phyloP scores from a whole-genome alignment of 2,113 vertebrate species.

The Bos indicus region DNA sequence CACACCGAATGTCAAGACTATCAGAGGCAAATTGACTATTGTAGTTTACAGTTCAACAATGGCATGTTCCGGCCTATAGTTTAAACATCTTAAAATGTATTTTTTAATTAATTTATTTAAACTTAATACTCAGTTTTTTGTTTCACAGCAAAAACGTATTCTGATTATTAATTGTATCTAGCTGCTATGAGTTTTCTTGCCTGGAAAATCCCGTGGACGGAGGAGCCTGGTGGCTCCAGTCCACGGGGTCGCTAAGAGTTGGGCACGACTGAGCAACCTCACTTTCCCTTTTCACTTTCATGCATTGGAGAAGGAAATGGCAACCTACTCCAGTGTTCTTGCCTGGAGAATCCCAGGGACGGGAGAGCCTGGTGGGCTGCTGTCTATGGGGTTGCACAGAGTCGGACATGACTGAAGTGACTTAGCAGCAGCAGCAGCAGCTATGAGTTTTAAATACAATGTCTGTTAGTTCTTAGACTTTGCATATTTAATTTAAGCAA shows the following conservation, averaged over 20 bases:
- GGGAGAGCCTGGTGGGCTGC: too few species aligned
- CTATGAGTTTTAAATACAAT: conserved; percentile 39
- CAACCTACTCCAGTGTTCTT: too few species aligned
- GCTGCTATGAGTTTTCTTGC: conserved; percentile 1
- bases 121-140: conserved; percentile 8
- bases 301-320: too few species aligned
- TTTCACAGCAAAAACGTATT: conserved; percentile 51
- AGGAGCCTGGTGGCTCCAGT: too few species aligned
- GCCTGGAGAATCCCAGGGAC: too few species aligned
- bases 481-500: conserved; percentile 60
- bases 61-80: conserved; percentile 14
- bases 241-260: too few species aligned
- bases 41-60: background rate
- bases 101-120: background rate
- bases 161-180: conserved; percentile 47
- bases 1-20: background rate
- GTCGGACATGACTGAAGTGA: too few species aligned
- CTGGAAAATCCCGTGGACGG: too few species aligned
- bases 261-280: too few species aligned
- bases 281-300: too few species aligned
- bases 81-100: conserved; percentile 38
- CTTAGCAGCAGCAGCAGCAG: background rate
- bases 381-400: too few species aligned
- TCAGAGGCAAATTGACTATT: background rate
- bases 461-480: conserved; percentile 58